Evolutionary conservation across 1,140 invertebrate genomes (phyloP).

Genomic region (Penaeus japonicus): DNA sequence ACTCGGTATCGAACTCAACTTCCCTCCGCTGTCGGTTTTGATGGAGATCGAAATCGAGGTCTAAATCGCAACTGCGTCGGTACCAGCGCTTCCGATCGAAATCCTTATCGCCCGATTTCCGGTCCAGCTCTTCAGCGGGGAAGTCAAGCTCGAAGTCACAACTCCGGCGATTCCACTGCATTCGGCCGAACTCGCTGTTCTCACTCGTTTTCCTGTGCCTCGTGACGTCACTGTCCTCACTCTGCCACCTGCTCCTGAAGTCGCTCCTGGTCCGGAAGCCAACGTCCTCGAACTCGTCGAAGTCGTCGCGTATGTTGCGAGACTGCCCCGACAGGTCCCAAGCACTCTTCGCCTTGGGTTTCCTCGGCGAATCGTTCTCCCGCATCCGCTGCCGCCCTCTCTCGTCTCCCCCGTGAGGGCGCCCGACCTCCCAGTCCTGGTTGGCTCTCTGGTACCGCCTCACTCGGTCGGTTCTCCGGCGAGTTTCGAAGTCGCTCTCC

Average conservation of each 20-base stretch:
- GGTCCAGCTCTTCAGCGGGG: conserved; percentile 15
- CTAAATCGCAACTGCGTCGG: conserved; percentile 56
- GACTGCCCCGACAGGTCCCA: conserved; percentile 49
- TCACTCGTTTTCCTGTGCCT: conserved; percentile 36
- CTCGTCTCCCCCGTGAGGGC: not conserved
- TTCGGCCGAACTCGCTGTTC: conserved; percentile 44
- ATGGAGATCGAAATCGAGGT: conserved; percentile 52
- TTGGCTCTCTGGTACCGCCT: conserved; percentile 47
- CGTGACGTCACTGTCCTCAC: conserved; percentile 30
- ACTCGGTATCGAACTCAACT: conserved; percentile 7
- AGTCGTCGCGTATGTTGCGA: conserved; percentile 9
- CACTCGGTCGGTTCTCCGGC: conserved; percentile 50
- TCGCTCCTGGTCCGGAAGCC: conserved; percentile 44
- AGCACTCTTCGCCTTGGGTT: conserved; percentile 52
- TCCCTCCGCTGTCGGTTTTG: conserved; percentile 17
- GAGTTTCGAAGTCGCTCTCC: conserved; percentile 58
- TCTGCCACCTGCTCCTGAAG: conserved; percentile 51
- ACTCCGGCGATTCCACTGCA: conserved; percentile 52
- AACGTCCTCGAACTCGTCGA: conserved; percentile 38
- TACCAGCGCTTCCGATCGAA: conserved; percentile 53
- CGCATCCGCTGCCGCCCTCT: not conserved
- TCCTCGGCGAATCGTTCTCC: not conserved
- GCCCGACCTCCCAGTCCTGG: conserved; percentile 51
- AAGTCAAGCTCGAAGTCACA: conserved; percentile 56
- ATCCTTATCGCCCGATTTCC: conserved; percentile 33